These are phyloP conservation scores for Rambutsinella grinnellia DNA, from an alignment of 2,888 invertebrate species.

Conservation along the genomic window DNA sequence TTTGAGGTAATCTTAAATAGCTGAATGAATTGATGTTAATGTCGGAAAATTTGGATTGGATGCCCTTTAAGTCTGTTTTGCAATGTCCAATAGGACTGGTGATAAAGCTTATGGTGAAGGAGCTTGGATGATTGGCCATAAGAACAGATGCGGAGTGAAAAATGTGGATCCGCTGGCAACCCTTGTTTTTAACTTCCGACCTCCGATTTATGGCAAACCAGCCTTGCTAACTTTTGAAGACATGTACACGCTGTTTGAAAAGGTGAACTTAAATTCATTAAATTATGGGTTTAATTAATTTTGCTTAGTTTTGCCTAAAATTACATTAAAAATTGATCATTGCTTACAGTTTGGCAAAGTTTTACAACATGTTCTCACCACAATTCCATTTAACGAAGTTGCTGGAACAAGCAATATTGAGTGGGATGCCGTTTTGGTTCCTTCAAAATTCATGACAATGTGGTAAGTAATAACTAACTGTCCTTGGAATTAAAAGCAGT, in stretches of 20 bases:
- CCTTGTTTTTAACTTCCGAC: slow-evolving; percentile 85
- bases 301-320: background rate
- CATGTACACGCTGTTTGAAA: slow-evolving; percentile 81
- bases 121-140: slow-evolving; percentile 80
- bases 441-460: slow-evolving; percentile 85
- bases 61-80: slow-evolving; percentile 9
- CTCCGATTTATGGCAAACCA: slow-evolving; percentile 76
- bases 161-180: slow-evolving; percentile 80
- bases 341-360: slow-evolving; percentile 82
- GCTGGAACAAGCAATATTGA: slow-evolving; percentile 90
- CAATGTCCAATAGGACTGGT: slow-evolving; percentile 59
- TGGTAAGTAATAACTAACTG: slow-evolving; percentile 76
- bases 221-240: slow-evolving; percentile 83
- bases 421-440: slow-evolving; percentile 92
- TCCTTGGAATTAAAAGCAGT: too few relatives aligned
- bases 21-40: too few relatives aligned
- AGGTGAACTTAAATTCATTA: too few relatives aligned
- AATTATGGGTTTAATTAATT: slow-evolving; percentile 25
- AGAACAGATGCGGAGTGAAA: slow-evolving; percentile 78
- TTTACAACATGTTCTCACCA: slow-evolving; percentile 87
- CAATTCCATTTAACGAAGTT: slow-evolving; percentile 84
- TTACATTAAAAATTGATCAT: background rate
- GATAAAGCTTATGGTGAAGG: slow-evolving; percentile 75
- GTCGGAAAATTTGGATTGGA: too few relatives aligned
- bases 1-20: too few relatives aligned